phyloP scores from a whole-genome alignment of 1,140 invertebrate species.

The Zaprionus taronus region DNA sequence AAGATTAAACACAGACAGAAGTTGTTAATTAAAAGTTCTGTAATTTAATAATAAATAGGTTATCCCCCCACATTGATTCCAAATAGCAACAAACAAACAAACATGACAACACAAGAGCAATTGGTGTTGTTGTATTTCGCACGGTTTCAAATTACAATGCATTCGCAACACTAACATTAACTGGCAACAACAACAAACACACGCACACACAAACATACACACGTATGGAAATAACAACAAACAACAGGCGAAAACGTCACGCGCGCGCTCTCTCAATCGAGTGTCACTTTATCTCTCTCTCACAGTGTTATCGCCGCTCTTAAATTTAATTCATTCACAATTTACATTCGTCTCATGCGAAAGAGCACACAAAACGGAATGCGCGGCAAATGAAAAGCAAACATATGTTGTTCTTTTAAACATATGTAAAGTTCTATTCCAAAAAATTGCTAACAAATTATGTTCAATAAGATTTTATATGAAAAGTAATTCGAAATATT shows the following conservation, averaged over 20 bases:
- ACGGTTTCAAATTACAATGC: slow-evolving; percentile 76
- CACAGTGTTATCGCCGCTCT: slow-evolving; percentile 19
- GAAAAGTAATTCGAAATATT: not conserved
- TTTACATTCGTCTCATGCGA: slow-evolving; percentile 27
- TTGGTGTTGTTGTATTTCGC: slow-evolving; percentile 61
- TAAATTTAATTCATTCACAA: slow-evolving; percentile 56
- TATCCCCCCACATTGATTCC: not conserved
- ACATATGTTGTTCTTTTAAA: slow-evolving; percentile 37
- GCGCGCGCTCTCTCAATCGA: slow-evolving; percentile 18
- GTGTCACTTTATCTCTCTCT: slow-evolving; percentile 8
- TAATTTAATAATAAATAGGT: not conserved
- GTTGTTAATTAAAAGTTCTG: not conserved
- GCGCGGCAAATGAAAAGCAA: slow-evolving; percentile 32
- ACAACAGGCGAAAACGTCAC: slow-evolving; percentile 44
- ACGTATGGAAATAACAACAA: slow-evolving; percentile 52
- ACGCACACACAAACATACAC: not conserved
- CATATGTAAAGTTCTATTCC: not conserved
- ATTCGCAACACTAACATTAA: slow-evolving; percentile 71
- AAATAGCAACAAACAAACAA: slow-evolving; percentile 35
- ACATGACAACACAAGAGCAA: slow-evolving; percentile 24
- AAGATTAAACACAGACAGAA: not conserved
- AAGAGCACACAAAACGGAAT: slow-evolving; percentile 45
- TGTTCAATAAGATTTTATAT: not conserved
- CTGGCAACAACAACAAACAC: slow-evolving; percentile 30
- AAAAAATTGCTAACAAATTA: not conserved